Evolutionary conservation across 2,113 vertebrate species (phyloP), one percentile per base, ranked within the genome.

Genomic region (Poecile atricapillus): DNA sequence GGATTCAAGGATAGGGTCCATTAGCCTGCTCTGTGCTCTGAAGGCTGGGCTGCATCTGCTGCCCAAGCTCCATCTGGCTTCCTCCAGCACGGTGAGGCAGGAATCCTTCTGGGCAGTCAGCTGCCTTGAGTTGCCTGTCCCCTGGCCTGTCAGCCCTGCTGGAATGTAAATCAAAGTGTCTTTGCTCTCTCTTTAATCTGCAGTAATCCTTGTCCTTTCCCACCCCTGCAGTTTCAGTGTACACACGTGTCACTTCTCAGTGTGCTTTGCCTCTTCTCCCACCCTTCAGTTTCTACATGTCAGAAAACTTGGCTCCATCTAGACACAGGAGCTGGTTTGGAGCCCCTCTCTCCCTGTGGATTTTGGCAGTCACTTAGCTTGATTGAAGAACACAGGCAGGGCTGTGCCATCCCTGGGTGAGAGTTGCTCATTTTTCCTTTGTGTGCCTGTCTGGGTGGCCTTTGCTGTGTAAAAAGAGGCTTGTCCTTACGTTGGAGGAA

Each of bases 1-100:
- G 68, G 47, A 65, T 74, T 74, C 58, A 43, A 41, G 59, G 88
- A 27, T 91, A 33, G 41, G 67, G 74, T 76, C 92, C 94, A 63
- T 90, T 91, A 89, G 16, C 23, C 62, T 55, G 90, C 89, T 83
- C 58, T 0, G 4, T 95, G 87, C 91, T 89, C 80, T 0, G 0
- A 79, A 53, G 77, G 73, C 83, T 85, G 75, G 56, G 19, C 75
- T 78, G 52, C 68, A n/a, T 81, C 90, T 89, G 90, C 90, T 71
- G 46, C 82, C 81, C 62, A 7, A 59, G 84, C 70, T 41, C 58
- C 67, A 16, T 37, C 75, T 93, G 82, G 44, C 63, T 27, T 82
- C 63, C 70, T 73, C 85, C 84, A 56, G 63, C 3, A 1, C 0
- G 0, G 52, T 17, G 30, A 85, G 46, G 33, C 47, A 50, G 39